These are phyloP conservation scores for Oeneis ivallda DNA, from an alignment of 2,888 invertebrate genomes.

Conservation along the genomic window DNA sequence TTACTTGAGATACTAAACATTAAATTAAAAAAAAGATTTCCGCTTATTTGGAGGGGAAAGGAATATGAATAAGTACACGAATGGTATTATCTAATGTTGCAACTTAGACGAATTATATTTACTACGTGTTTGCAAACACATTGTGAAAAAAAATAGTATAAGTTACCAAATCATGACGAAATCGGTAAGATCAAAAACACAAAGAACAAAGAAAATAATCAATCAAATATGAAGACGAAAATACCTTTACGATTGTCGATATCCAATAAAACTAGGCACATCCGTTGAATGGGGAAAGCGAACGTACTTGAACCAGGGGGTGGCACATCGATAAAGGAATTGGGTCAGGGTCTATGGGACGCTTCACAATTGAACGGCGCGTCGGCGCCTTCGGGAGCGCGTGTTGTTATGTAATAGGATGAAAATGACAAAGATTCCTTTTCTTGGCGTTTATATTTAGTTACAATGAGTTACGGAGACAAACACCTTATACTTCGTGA, in stretches of 20 bases:
- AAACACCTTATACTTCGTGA: neutral
- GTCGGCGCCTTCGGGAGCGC: slow-evolving; percentile 11
- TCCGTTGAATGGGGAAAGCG: slow-evolving; percentile 50
- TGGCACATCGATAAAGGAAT: slow-evolving; percentile 65
- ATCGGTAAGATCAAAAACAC: neutral
- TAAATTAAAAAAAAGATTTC: too few species aligned
- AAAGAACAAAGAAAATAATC: neutral
- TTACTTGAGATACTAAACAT: too few species aligned
- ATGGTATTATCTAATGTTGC: too few species aligned
- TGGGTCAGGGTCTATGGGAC: slow-evolving; percentile 62
- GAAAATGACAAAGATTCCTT: neutral
- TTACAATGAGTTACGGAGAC: neutral
- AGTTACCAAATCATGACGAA: neutral
- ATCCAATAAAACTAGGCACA: slow-evolving; percentile 22
- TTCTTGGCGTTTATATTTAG: neutral
- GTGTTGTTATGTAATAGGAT: slow-evolving; percentile 10
- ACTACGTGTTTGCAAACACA: too few species aligned
- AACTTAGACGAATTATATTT: too few species aligned
- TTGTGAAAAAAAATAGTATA: too few species aligned
- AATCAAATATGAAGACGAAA: neutral
- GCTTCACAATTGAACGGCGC: slow-evolving; percentile 17
- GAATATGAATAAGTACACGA: too few species aligned
- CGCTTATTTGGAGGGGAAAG: too few species aligned
- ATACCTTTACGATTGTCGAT: slow-evolving; percentile 13
- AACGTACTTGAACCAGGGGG: slow-evolving; percentile 62